Evolutionary conservation across 2,113 vertebrate species (phyloP), one percentile per base, ranked within the genome.

Genomic region (Lycaon pictus): DNA sequence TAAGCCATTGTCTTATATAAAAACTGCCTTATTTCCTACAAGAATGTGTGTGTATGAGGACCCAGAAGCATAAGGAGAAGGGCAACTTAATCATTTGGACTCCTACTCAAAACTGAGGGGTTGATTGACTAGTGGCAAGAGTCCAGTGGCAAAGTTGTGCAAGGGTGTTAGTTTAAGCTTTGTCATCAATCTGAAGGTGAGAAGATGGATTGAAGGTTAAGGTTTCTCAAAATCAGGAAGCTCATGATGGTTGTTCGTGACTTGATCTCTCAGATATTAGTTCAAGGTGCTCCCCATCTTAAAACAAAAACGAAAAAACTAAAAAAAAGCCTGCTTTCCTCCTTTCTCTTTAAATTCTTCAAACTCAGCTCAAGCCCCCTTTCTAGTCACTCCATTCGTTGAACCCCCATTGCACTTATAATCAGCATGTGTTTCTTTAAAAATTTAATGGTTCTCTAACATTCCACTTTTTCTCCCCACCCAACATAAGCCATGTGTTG

Each of bases 261-360:
- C 27, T 27, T 43, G 27, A 79, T 94, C 60, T 62, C n/a, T 13
- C 43, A 88, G 71, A 85, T 77, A n/a, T 94, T 96, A 88, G 71
- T 74, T 82, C 23, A 85, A 83, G 65, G 43, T 92, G 25, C 83
- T 58, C 20, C 55, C 27, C 11, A 48, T 63, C 35, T 43, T 56
- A 93, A 79, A 65, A 72, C 5, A 65, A 60, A 86, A 71, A 63
- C 6, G 60, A 69, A 7, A 51, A 80, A 96, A n/a, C 16, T 19
- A 23, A 88, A 91, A 80, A 43, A 90, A 91, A 83, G 48, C 51
- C 23, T 84, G 1, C 27, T 12, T 76, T 80, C 27, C 15, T 95
- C 10, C 23, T 35, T 85, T n/a, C 5, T 20, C 23, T 35, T 96
- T 62, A 83, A 77, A 55, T 71, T 89, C 23, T 88, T 65, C 7